Base-by-base conservation (phyloP, 1,140 invertebrate species). In the Spodoptera frugiperda region DNA sequence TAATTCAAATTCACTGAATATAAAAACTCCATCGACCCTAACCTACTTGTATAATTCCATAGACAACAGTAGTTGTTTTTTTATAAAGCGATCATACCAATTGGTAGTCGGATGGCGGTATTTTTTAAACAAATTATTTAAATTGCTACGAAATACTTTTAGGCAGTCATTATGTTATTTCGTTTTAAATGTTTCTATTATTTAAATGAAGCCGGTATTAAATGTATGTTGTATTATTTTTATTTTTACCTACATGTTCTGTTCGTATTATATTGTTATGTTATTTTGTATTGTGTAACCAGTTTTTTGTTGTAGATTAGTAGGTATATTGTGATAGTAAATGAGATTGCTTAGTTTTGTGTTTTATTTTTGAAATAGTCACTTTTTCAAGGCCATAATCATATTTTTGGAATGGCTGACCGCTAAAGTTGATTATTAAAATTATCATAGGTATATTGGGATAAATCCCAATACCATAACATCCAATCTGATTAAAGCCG, bases 1-100 rank as follows among this genome's bases (percentile, higher is more conserved):
- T 39, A 39, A 39, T 39, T 39, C 33, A 39, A 39, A 39, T 15
- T 53, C 14, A 19, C 3, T 6, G 6, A 53, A 6, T 17, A 53
- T 14, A 17, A 19, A 53, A 6, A 21, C 9, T 48, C 21, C 48
- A 54, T 25, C 17, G 21, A 48, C 71, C 71, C 71, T 73, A 73
- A 25, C 59, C 25, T 25, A 30, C 6, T 46, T 48, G 54, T 48
- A 49, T 44, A 48, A 44, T 25, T 46, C 15, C 39, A 73, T 73
- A 73, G 71, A 73, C 55, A 73, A 48, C 44, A 19, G 19, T 49
- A 59, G 61, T 73, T 73, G 49, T 73, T 73, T 73, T 59, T 71
- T 59, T 39, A 73, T 59, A 59, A 73, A 73, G 71, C 71, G 71
- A 73, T 73, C 61, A 73, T n/a, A 15, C 17, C 54, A 72, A 59